Evolutionary conservation across 2,797 vertebrate species (phyloP).

Genomic region (Acanthurus tractus): DNA sequence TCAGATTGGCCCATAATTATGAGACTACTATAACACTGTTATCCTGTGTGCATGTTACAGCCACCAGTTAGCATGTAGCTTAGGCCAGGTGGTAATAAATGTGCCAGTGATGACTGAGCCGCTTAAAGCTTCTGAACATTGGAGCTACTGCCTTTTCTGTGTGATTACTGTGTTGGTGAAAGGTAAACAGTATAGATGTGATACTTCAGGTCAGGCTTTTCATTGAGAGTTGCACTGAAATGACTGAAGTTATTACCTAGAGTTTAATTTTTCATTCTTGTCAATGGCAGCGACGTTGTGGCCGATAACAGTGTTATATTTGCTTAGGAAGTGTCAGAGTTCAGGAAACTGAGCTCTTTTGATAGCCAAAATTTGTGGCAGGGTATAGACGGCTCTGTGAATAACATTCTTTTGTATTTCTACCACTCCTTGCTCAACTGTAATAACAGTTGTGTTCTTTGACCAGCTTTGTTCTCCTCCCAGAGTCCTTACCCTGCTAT

Average conservation of each 20-base stretch:
- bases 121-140: constrained; percentile 19
- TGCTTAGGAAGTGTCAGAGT: background rate
- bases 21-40: constrained; percentile 2
- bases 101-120: constrained; percentile 11
- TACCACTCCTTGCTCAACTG: constrained; percentile 31
- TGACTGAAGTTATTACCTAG: background rate
- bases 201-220: constrained; percentile 22
- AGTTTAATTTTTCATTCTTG: constrained; percentile 12
- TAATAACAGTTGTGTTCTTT: constrained; percentile 16
- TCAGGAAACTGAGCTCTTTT: background rate
- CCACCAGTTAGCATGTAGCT: constrained; percentile 2
- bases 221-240: constrained; percentile 4
- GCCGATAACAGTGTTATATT: background rate
- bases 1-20: background rate
- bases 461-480: constrained; percentile 22
- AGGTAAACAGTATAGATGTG: constrained; percentile 26
- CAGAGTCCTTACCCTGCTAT: constrained; percentile 17
- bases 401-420: constrained; percentile 25
- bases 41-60: background rate
- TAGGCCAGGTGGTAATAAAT: constrained; percentile 8
- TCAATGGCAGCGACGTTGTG: constrained; percentile 6
- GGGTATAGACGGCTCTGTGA: constrained; percentile 3
- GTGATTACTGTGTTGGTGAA: constrained; percentile 23
- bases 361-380: constrained; percentile 29
- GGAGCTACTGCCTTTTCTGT: background rate